Percentiles rank a stretch among this genome's conserved stretches.
These are phyloP conservation scores for Drosophila meridionalis DNA, from an alignment of 2,888 invertebrate genomes.

Conservation along the genomic window DNA sequence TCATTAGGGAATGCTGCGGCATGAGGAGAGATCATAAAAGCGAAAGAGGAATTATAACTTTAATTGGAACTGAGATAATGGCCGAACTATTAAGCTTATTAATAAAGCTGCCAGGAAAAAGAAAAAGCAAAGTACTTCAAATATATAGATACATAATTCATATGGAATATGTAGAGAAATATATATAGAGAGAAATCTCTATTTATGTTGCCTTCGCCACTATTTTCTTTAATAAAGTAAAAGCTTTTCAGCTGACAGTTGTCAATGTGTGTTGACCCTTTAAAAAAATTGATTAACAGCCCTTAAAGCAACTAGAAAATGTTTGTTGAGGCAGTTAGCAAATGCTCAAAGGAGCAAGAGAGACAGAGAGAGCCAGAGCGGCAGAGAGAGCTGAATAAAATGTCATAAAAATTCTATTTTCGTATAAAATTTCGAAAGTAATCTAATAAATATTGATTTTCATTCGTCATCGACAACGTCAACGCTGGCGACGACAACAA, in stretches of 20 bases:
- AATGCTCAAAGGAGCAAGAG: slow-evolving; percentile 21
- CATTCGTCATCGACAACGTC: slow-evolving; percentile 79
- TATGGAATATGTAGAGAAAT: too few species aligned
- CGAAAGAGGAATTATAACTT: slow-evolving; percentile 32
- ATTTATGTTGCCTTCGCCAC: neutral
- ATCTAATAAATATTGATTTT: slow-evolving; percentile 85
- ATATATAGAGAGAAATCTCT: neutral
- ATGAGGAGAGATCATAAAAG: slow-evolving; percentile 1
- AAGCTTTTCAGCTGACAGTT: slow-evolving; percentile 5
- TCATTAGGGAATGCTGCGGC: slow-evolving; percentile 33
- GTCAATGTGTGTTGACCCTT: slow-evolving; percentile 1
- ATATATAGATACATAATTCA: neutral
- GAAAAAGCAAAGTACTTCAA: neutral
- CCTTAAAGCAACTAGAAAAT: slow-evolving; percentile 52
- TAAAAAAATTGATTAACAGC: slow-evolving; percentile 58
- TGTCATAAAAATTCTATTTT: slow-evolving; percentile 77
- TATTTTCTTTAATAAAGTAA: slow-evolving; percentile 1
- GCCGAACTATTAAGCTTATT: slow-evolving; percentile 15
- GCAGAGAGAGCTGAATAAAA: slow-evolving; percentile 39
- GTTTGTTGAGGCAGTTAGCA: slow-evolving; percentile 33
- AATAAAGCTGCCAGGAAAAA: neutral
- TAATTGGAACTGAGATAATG: slow-evolving; percentile 19
- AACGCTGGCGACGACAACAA: slow-evolving; percentile 51
- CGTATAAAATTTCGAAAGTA: slow-evolving; percentile 81
- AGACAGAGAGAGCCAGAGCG: slow-evolving; percentile 19